phyloP scores from a whole-genome alignment of 2,797 vertebrate species.

The Pteronotus mesoamericanus region DNA sequence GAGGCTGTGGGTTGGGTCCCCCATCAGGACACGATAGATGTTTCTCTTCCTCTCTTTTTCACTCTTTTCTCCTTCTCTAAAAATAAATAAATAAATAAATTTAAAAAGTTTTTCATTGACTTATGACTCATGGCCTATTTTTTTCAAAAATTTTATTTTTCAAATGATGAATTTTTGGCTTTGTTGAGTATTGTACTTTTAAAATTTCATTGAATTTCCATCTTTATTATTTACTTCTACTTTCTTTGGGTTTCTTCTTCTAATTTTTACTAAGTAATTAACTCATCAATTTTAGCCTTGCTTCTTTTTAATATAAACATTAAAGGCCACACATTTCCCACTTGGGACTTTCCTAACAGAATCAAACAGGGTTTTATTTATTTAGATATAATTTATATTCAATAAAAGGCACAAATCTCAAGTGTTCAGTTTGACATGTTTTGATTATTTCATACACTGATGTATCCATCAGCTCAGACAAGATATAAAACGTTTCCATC shows the following conservation, averaged over 20 bases:
- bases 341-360: background rate
- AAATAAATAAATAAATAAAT: too few relatives aligned
- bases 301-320: background rate
- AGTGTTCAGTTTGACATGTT: background rate
- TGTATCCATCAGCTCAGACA: background rate
- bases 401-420: background rate
- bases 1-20: too few relatives aligned
- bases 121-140: background rate
- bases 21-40: too few relatives aligned
- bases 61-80: too few relatives aligned
- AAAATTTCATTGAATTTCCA: background rate
- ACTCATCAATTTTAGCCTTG: background rate
- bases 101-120: background rate
- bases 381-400: background rate
- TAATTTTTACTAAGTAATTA: background rate
- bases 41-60: too few relatives aligned
- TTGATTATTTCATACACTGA: background rate
- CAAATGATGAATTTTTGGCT: background rate
- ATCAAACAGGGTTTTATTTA: background rate
- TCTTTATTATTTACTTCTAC: background rate
- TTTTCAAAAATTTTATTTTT: background rate
- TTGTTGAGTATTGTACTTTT: background rate
- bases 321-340: background rate
- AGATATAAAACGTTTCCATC: background rate
- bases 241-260: background rate